phyloP scores from a whole-genome alignment of 1,140 invertebrate species.

The Cheumatopsyche charites region DNA sequence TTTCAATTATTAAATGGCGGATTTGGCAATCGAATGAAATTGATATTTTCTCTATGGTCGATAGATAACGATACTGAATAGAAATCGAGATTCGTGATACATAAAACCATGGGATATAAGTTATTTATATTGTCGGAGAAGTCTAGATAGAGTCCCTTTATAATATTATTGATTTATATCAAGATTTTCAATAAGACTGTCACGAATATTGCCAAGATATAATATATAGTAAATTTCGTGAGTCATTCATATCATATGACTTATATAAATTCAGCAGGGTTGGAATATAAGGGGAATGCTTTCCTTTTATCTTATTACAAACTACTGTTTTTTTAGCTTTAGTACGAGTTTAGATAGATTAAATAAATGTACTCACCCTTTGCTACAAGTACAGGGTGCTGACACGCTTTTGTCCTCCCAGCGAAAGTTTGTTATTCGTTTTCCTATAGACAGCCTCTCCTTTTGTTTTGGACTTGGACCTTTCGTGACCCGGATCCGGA shows the following conservation, averaged over 20 bases:
- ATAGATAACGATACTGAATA: slow-evolving; percentile 33
- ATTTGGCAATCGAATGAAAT: slow-evolving; percentile 31
- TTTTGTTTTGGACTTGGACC: slow-evolving; percentile 65
- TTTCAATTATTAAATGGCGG: not conserved
- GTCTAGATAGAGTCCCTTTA: slow-evolving; percentile 10
- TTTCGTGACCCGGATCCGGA: slow-evolving; percentile 62
- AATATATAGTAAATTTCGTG: slow-evolving; percentile 29
- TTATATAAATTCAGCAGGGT: no score
- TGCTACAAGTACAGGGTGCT: slow-evolving; percentile 59
- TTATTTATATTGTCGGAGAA: slow-evolving; percentile 28
- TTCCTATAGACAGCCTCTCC: slow-evolving; percentile 62
- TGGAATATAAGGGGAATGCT: no score
- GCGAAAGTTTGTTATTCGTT: slow-evolving; percentile 58
- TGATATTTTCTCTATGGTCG: slow-evolving; percentile 18
- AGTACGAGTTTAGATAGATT: no score
- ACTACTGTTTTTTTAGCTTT: no score
- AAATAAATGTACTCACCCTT: slow-evolving; percentile 32
- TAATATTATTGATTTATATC: slow-evolving; percentile 32
- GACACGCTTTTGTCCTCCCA: slow-evolving; percentile 59
- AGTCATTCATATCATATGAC: not conserved
- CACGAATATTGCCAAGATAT: slow-evolving; percentile 31
- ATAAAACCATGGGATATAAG: slow-evolving; percentile 33
- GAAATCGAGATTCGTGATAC: slow-evolving; percentile 28
- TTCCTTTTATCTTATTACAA: no score
- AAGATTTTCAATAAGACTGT: slow-evolving; percentile 32